Base-by-base conservation (phyloP, 2,888 invertebrate genomes). In the Phanerotoma sp. region DNA sequence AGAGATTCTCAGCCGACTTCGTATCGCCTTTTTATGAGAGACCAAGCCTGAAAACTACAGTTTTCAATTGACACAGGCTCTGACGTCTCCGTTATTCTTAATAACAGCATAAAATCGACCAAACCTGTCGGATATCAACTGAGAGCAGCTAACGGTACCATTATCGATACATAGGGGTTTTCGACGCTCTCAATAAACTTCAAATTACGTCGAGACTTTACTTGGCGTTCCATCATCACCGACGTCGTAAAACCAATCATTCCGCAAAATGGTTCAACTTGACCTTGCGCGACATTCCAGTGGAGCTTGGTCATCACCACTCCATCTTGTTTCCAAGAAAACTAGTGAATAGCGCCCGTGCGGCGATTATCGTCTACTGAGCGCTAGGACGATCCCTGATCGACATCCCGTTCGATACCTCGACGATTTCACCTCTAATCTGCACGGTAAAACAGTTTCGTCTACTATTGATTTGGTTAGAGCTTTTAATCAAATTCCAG, bases 321-420 rank as follows among this genome's bases (percentile, higher is more conserved):
- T 75, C 1, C 74, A 74, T 54, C 47, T 73, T 35, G 72, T 66
- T 3, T 67, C 71, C 4, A 76, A 75, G 51, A 66, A 66, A 45
- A 57, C 62, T 7, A 64, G 66, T 16, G 59, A 64, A 3, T 72
- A 71, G 50, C 71, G 71, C 18, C 72, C 68, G 64, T 77, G 79
- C 63, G 66, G 73, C 0, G 74, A 78, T 38, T 76, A 72, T 51
- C 52, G 76, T 0, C 16, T 18, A 5, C 56, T 77, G n/a, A 57
- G 54, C 15, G 18, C 13, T 3, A 25, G 45, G 0, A 57, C 50
- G 1, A 11, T 51, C 1, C 37, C 42, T 0, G 47, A 51, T 9
- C 13, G 47, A 1, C 51, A 48, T 22, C 42, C 37, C 1, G 16
- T 56, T 2, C 47, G 22, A 1, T 46, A 42, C 25, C 33, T 56